These are phyloP conservation scores for Hirtodrosophila cameraria DNA, from an alignment of 2,888 invertebrate species.

Conservation along the genomic window DNA sequence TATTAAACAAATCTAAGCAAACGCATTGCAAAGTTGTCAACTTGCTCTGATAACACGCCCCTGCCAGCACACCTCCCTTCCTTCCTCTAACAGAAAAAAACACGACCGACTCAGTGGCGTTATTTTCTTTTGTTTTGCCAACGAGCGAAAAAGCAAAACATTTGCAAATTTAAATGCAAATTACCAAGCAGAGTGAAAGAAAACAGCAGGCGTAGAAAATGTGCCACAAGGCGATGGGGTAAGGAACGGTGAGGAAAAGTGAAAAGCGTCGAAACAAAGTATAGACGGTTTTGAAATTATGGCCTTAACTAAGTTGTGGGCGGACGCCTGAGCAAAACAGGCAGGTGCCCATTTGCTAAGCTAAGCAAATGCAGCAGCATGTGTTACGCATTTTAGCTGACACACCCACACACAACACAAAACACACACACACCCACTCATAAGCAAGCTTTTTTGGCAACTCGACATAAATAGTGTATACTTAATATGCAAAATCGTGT, in stretches of 20 bases:
- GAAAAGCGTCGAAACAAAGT: conserved; percentile 24
- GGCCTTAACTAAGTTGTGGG: conserved; percentile 11
- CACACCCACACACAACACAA: conserved; percentile 6
- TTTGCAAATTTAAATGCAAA: conserved; percentile 78
- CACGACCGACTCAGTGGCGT: conserved; percentile 8
- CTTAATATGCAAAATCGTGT: conserved; percentile 13
- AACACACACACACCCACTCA: neutral
- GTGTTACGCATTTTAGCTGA: conserved; percentile 18
- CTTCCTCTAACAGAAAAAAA: neutral
- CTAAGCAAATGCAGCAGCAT: conserved; percentile 41
- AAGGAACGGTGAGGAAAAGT: neutral
- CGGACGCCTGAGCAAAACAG: no score
- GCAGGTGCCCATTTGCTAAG: conserved; percentile 26
- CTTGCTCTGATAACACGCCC: conserved; percentile 69
- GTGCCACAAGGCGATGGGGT: neutral
- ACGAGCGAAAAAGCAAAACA: conserved; percentile 76
- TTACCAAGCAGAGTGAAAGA: conserved; percentile 58
- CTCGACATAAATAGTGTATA: neutral
- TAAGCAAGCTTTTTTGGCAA: neutral
- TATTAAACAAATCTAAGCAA: conserved; percentile 76
- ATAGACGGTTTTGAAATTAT: conserved; percentile 60
- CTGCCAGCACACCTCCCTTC: neutral
- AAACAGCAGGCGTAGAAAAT: conserved; percentile 35
- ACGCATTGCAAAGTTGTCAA: conserved; percentile 80
- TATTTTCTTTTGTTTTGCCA: conserved; percentile 62